These are phyloP conservation scores for Amphipoea oculea DNA, from an alignment of 2,888 invertebrate genomes.

Conservation along the genomic window DNA sequence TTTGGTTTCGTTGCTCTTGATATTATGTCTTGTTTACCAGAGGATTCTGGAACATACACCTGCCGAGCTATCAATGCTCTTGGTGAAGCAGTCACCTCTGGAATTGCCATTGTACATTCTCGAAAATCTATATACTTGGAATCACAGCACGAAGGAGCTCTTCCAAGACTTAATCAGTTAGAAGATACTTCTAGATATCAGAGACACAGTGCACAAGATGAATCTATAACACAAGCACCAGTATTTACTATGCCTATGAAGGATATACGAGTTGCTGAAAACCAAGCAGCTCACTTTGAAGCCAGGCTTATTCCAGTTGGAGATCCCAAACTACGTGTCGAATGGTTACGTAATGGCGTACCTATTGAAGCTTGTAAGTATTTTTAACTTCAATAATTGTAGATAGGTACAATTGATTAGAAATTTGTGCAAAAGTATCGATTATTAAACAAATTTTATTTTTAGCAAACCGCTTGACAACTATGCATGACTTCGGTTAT, in stretches of 20 bases:
- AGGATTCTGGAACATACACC: constrained; percentile 99
- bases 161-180: constrained; percentile 94
- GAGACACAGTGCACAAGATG: constrained; percentile 94
- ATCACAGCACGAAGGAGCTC: constrained; percentile 96
- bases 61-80: constrained; percentile 97
- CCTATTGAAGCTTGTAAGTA: constrained; percentile 96
- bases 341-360: constrained; percentile 98
- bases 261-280: constrained; percentile 96
- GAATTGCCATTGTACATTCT: constrained; percentile 95
- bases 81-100: constrained; percentile 98
- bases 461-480: constrained; percentile 96
- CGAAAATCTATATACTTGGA: constrained; percentile 96
- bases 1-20: constrained; percentile 99
- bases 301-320: constrained; percentile 98
- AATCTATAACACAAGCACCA: constrained; percentile 95
- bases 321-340: constrained; percentile 97
- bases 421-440: not conserved
- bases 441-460: constrained; percentile 14
- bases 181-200: constrained; percentile 95
- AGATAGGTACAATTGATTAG: not conserved
- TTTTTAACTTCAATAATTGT: not conserved
- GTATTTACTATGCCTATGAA: constrained; percentile 97
- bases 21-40: constrained; percentile 98
- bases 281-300: constrained; percentile 98
- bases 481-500: constrained; percentile 99